Evolutionary conservation across 2,888 invertebrate genomes (phyloP).

Genomic region (Drymonia ruficornis): DNA sequence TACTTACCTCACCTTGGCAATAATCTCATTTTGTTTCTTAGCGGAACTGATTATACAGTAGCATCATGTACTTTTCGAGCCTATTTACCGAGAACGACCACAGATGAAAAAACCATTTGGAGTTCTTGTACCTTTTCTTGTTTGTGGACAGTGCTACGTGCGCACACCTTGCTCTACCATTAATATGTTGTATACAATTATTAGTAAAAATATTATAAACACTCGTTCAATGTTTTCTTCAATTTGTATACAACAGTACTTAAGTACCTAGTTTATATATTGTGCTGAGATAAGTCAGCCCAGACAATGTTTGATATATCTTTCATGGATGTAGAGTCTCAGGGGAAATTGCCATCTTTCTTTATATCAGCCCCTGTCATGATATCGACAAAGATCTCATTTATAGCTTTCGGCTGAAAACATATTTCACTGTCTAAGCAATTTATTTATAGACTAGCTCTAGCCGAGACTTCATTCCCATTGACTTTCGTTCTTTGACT

Average conservation of each 20-base stretch:
- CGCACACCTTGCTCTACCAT: neutral
- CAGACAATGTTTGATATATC: constrained; percentile 24
- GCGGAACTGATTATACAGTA: constrained; percentile 63
- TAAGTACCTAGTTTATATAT: neutral
- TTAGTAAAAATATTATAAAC: neutral
- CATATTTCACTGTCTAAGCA: constrained; percentile 26
- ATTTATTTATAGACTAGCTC: neutral
- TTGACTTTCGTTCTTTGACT: neutral
- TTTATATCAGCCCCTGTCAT: constrained; percentile 56
- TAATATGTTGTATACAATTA: neutral
- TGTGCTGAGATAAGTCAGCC: too few relatives aligned
- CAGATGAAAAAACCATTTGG: constrained; percentile 12
- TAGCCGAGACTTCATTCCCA: neutral
- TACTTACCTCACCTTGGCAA: constrained; percentile 75
- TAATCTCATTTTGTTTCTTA: constrained; percentile 71
- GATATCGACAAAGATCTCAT: constrained; percentile 60
- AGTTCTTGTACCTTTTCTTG: constrained; percentile 4
- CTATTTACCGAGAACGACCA: constrained; percentile 20
- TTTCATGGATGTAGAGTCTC: constrained; percentile 42
- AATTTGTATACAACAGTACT: neutral
- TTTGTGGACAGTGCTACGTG: neutral
- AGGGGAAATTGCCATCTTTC: constrained; percentile 54
- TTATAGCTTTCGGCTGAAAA: constrained; percentile 48
- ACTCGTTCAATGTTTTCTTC: neutral
- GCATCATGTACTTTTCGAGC: constrained; percentile 41